Conservation (phyloP, 1,140 invertebrate species). For the Zophobas morio region DNA sequence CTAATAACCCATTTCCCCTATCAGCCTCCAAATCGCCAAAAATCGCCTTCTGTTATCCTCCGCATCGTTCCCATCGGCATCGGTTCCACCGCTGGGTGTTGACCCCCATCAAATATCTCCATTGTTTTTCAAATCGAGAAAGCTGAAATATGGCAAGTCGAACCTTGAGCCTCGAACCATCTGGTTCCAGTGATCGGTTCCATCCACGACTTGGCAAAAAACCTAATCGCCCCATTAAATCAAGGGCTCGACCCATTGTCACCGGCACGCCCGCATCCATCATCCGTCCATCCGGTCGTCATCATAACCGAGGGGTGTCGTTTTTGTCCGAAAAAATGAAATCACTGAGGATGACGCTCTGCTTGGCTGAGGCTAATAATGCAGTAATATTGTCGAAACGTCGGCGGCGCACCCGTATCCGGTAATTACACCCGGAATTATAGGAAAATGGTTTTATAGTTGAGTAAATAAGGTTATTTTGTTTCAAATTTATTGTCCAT, state of each 20-base stretch:
- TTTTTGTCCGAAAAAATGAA: conserved; percentile 25
- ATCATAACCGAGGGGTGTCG: conserved; percentile 4
- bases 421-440: conserved; percentile 33
- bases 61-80: too few relatives aligned
- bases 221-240: neutral
- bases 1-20: too few relatives aligned
- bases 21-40: too few relatives aligned
- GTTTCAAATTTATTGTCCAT: conserved; percentile 40
- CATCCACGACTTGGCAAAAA: too few relatives aligned
- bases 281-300: conserved; percentile 24
- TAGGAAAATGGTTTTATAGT: conserved; percentile 43
- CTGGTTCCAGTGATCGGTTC: too few relatives aligned
- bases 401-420: conserved; percentile 34
- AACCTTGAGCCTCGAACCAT: too few relatives aligned
- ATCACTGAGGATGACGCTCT: neutral
- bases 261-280: neutral
- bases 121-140: too few relatives aligned
- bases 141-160: too few relatives aligned
- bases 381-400: conserved; percentile 24
- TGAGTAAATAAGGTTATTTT: conserved; percentile 42
- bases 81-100: too few relatives aligned
- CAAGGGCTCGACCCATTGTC: conserved; percentile 19
- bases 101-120: too few relatives aligned
- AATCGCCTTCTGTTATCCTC: too few relatives aligned
- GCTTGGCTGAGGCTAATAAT: conserved; percentile 17